Base-by-base conservation (phyloP, 2,797 vertebrate genomes). In the Centropyge bicolor region DNA sequence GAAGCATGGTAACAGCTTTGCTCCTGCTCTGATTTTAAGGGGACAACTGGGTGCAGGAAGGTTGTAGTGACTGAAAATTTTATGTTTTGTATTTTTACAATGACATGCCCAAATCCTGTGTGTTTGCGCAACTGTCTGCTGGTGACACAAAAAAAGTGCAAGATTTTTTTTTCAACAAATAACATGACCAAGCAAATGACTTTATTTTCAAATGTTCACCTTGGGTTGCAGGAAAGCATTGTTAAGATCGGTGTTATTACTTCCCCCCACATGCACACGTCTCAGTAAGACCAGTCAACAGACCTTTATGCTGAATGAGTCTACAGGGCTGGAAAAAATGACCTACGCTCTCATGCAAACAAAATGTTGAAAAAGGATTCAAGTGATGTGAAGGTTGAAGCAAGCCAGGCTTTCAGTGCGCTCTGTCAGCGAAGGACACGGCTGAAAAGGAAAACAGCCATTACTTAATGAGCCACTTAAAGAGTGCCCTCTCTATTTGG, bases 401-500 rank as follows among this genome's bases (percentile, higher is more conserved):
- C 59, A 64, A 87, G 81, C 80, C 80, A 80, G 86, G 74, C 83
- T 86, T 82, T 92, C 86, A 87, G 79, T 66, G 57, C 73, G 65
- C 69, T 83, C 76, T 65, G 75, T 84, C 80, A 85, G 75, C 43
- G 59, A 86, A 91, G 84, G 88, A 86, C 88, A 64, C 2, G 38
- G 63, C 83, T 90, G 87, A 94, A 92, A 89, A 88, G 80, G 85
- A 93, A 94, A 94, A 91, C 87, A 91, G 85, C 76, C 85, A 89
- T 94, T 90, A 90, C 91, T 91, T 93, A 93, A 94, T 92, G 88
- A 94, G 89, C 83, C 89, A 92, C 92, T 93, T 92, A 89, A 88
- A 88, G 83, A 76, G 81, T 82, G 87, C 86, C 86, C 88, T 92
- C 86, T 90, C 90, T 86, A 91, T 93, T 94, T 93, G 91, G 74